Evolutionary conservation across 2,113 vertebrate species (phyloP), one percentile per base, ranked within the genome.

Genomic region (Marmota flaviventris): DNA sequence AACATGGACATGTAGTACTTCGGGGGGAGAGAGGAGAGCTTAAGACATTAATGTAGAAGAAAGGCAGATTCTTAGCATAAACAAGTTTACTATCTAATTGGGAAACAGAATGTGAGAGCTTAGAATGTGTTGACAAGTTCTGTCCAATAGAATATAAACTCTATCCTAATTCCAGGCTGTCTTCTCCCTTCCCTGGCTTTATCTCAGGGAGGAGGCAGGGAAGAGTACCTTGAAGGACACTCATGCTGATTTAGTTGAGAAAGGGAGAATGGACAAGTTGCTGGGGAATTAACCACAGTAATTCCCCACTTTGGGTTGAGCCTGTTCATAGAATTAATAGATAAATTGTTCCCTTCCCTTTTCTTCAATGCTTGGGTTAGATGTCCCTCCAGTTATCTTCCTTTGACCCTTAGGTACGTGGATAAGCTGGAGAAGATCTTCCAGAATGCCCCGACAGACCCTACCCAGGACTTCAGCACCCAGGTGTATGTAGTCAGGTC

Each of bases 401-500:
- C 18, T 75, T 96, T 97, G 81, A 58, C 73, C 48, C 51, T n/a
- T 90, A 99, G 99, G 98, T 99, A 99, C 0, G 99, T 99, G 97
- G 99, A 99, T 69, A 99, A 99, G 96, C 99, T 99, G 70, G 99
- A 99, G 98, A 99, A 99, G 98, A 99, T 99, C 97, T 99, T 99
- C 97, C 99, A 99, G 96, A 99, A 99, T 25, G 99, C 99, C 10
- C 99, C 99, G 2, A 98, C 99, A 0, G 99, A 99, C 97, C 99
- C 99, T 61, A 99, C 99, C 17, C 99, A 99, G 98, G 99, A 99
- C 98, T 99, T 99, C 98, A 99, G 99, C 99, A 99, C 99, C 82
- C 99, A 99, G 99, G 99, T 99, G 99, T 99, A 98, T 95, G 99
- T 99, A 94, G 97, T 89, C 37, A 42, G 25, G 73, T 83, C 97